phyloP scores from a whole-genome alignment of 2,888 invertebrate genomes.

The Ormyrus thymus region DNA sequence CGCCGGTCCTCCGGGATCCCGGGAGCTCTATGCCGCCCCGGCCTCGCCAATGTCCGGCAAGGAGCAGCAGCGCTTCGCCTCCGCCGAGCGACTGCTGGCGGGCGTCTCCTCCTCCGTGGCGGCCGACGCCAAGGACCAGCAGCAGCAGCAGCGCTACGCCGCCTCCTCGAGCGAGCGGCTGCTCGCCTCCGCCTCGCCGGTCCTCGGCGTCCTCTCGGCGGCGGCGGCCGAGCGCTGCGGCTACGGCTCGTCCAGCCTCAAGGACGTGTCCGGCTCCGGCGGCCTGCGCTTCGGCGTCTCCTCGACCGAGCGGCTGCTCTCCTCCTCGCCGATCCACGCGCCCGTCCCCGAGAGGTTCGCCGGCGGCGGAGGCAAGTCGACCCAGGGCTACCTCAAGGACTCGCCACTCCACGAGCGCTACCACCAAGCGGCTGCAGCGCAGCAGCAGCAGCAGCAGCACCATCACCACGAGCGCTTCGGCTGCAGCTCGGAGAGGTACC shows the following conservation, averaged over 20 bases:
- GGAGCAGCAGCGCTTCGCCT: constrained; percentile 70
- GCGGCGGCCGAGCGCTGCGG: constrained; percentile 59
- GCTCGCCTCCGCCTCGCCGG: constrained; percentile 73
- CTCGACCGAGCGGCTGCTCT: constrained; percentile 67
- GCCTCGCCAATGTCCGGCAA: constrained; percentile 55
- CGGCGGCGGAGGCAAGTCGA: constrained; percentile 8
- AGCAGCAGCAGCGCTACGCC: constrained; percentile 67
- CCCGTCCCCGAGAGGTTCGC: constrained; percentile 71
- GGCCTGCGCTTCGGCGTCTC: constrained; percentile 62
- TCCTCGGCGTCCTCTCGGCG: constrained; percentile 64
- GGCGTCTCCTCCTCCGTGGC: constrained; percentile 48
- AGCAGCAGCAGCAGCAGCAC: constrained; percentile 53
- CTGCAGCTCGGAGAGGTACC: constrained; percentile 65
- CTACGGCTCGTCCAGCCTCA: constrained; percentile 56
- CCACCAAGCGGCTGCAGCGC: constrained; percentile 60
- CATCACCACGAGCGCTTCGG: constrained; percentile 59
- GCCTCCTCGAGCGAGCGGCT: constrained; percentile 77
- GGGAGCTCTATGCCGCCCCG: constrained; percentile 63
- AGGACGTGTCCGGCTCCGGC: constrained; percentile 59
- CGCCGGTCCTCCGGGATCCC: constrained; percentile 66
- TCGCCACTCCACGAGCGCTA: constrained; percentile 62
- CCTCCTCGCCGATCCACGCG: constrained; percentile 71
- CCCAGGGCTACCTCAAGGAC: constrained; percentile 57
- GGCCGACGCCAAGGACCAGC: constrained; percentile 62
- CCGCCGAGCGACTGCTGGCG: constrained; percentile 78